Evolutionary conservation across 37 sponge, comb jelly and placozoan species (phyloP), one percentile per base, ranked within the genome.

Genomic region (Aphrocallistes beatrix): DNA sequence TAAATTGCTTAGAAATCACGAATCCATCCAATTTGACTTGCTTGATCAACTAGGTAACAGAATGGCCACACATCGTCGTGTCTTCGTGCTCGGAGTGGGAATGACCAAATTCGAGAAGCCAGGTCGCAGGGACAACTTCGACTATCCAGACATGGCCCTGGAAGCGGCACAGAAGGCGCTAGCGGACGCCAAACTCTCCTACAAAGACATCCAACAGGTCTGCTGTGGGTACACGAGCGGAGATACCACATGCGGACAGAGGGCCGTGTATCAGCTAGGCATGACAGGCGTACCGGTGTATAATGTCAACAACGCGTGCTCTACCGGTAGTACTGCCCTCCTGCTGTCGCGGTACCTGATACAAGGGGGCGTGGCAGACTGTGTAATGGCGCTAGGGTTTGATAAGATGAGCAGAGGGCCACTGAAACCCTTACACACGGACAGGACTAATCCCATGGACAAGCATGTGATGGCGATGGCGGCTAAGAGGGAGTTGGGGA

Each of bases 101-200:
- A 93, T 95, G 96, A 93, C 93, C 37, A 95, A 95, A 94, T 95
- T 95, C 84, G 93, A 93, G 88, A 95, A 95, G 85, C 96, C 96
- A 23, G 93, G 92, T 0, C 51, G 92, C 0, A 81, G 92, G 37
- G 93, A 93, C 0, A 87, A 93, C 91, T 93, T 93, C 86, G 96
- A 95, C 86, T 95, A 95, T 47, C 96, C 96, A 0, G 88, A 91
- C 37, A 95, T 95, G 94, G 96, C 92, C 40, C 90, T 91, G 51
- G 96, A 95, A 88, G 92, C 96, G 38, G 93, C 94, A 90, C 37
- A 32, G 75, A 36, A 39, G 1, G 91, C 94, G 0, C 84, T 93
- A 47, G 49, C 49, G 30, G 94, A 93, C 36, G 91, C 91, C 13
- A 86, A 84, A 13, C 17, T 93, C 9, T 23, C 23, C 8, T 93